These are phyloP conservation scores for Trichonephila clavipes DNA, from an alignment of 1,140 invertebrate genomes.

Conservation along the genomic window DNA sequence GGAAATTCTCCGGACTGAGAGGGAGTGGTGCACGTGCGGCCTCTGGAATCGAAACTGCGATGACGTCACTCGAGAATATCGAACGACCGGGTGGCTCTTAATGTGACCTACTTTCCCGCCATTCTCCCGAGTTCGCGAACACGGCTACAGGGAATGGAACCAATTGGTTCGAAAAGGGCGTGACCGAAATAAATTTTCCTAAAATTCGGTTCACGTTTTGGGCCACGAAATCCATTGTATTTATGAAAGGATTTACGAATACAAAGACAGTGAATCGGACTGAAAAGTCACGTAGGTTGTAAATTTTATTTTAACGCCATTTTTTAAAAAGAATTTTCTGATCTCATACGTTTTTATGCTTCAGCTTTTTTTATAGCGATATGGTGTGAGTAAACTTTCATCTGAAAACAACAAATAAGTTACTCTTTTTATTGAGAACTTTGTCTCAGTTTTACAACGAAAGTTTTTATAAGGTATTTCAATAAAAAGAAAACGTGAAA, in stretches of 20 bases:
- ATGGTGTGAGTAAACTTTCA: neutral
- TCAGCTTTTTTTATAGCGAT: neutral
- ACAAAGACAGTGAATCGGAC: neutral
- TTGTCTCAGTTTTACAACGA: neutral
- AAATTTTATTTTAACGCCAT: neutral
- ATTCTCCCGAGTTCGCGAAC: neutral
- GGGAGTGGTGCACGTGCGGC: neutral
- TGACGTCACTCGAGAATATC: conserved; percentile 28
- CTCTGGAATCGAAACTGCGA: neutral
- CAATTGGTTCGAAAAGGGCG: neutral
- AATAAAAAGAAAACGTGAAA: neutral
- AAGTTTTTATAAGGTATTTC: neutral
- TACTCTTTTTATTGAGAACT: neutral
- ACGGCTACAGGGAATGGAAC: neutral
- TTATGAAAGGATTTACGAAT: conserved; percentile 20
- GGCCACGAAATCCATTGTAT: conserved; percentile 32
- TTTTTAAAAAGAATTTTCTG: neutral
- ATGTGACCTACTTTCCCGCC: conserved; percentile 39
- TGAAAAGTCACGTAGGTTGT: conserved; percentile 18
- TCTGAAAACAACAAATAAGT: neutral
- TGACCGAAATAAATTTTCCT: conserved; percentile 21
- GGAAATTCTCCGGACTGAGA: neutral
- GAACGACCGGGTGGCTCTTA: conserved; percentile 27
- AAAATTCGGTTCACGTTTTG: conserved; percentile 14
- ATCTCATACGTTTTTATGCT: neutral